A percentile compares a stretch with the other conserved stretches of the same genome.
These are phyloP conservation scores for Macroglossus sobrinus DNA, from an alignment of 2,113 vertebrate genomes.

Conservation along the genomic window DNA sequence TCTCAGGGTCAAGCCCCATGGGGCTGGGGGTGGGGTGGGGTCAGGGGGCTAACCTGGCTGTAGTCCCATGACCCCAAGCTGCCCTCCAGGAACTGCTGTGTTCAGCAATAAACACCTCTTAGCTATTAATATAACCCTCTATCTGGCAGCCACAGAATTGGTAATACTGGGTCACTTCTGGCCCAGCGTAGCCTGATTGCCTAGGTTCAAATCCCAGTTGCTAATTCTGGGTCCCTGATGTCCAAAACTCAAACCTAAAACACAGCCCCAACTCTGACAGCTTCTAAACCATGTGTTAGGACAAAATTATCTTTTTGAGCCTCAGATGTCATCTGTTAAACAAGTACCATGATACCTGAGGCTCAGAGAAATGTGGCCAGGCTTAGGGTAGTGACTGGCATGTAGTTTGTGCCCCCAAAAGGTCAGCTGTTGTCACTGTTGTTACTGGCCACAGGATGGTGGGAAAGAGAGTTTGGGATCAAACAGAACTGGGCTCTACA, in stretches of 20 bases:
- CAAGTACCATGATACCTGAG: neutral
- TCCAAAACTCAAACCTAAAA: neutral
- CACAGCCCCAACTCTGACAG: neutral
- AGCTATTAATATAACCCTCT: conserved; percentile 69
- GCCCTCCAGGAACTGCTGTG: conserved; percentile 43
- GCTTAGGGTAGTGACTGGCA: neutral
- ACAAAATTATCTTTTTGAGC: neutral
- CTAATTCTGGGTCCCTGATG: neutral
- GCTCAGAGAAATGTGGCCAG: neutral
- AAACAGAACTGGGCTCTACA: neutral
- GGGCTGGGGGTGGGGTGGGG: neutral
- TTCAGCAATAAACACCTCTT: conserved; percentile 52
- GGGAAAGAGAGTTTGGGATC: neutral
- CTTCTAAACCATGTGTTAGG: neutral
- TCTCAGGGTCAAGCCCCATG: conserved; percentile 1
- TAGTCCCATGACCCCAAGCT: conserved; percentile 37
- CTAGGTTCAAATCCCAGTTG: conserved; percentile 48
- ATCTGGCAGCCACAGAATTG: neutral
- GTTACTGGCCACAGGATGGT: neutral
- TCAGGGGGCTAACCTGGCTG: conserved; percentile 44
- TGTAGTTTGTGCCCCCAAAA: neutral
- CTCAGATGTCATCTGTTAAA: neutral
- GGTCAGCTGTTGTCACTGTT: neutral
- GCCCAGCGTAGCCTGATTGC: neutral
- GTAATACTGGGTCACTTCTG: conserved; percentile 15